phyloP scores from a whole-genome alignment of 2,797 vertebrate genomes.

The Eulemur mongoz region DNA sequence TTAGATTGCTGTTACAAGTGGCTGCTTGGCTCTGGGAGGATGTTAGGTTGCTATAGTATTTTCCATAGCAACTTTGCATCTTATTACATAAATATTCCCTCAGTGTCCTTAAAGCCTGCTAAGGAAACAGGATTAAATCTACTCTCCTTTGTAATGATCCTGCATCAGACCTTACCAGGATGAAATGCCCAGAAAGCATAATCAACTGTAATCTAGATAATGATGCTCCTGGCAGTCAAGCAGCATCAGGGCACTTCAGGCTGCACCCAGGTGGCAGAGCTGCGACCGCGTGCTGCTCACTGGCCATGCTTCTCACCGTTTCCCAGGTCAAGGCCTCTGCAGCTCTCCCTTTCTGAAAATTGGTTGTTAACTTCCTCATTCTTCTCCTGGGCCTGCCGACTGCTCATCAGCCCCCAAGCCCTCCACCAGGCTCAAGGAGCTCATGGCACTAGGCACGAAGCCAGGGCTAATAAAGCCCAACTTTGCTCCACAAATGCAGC shows the following conservation, averaged over 20 bases:
- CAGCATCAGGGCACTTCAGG: slow-evolving; percentile 52
- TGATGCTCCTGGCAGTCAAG: slow-evolving; percentile 72
- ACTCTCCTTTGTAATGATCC: slow-evolving; percentile 85
- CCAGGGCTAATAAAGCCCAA: background rate
- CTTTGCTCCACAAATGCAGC: background rate
- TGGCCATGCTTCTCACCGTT: slow-evolving; percentile 30
- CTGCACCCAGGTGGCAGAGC: background rate
- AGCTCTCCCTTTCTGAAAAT: slow-evolving; percentile 50
- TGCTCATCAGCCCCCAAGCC: background rate
- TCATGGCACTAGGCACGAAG: background rate
- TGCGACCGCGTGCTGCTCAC: slow-evolving; percentile 37
- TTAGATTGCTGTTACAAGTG: slow-evolving; percentile 89
- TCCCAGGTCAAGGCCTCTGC: slow-evolving; percentile 59
- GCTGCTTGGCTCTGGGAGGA: slow-evolving; percentile 87
- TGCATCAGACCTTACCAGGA: slow-evolving; percentile 85
- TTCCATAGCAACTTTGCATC: slow-evolving; percentile 90
- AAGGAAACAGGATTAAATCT: slow-evolving; percentile 87
- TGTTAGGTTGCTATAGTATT: slow-evolving; percentile 88
- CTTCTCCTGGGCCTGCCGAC: background rate
- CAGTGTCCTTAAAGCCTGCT: slow-evolving; percentile 86
- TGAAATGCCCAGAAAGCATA: slow-evolving; percentile 83
- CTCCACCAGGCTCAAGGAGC: background rate
- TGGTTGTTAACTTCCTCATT: slow-evolving; percentile 39
- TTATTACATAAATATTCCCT: slow-evolving; percentile 89
- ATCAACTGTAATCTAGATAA: slow-evolving; percentile 83